phyloP scores from a whole-genome alignment of 2,888 invertebrate species.

The Aproaerema taeniolella region DNA sequence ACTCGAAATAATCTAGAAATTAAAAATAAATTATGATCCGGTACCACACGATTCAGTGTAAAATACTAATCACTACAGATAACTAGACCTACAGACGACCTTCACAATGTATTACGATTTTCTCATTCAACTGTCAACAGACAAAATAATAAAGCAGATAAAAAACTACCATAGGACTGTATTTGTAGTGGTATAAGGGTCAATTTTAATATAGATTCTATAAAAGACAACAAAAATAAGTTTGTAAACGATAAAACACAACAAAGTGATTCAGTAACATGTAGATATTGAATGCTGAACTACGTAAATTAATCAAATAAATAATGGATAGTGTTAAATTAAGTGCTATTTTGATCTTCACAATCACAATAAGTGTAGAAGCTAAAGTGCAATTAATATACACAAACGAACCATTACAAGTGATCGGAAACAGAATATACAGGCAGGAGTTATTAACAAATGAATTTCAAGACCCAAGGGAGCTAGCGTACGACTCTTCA shows the following conservation, averaged over 20 bases:
- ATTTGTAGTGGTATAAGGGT: neutral
- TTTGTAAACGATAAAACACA: conserved; percentile 1
- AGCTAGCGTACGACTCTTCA: conserved; percentile 57
- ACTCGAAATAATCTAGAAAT: too few relatives aligned
- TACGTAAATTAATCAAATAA: conserved; percentile 1
- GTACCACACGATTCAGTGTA: too few relatives aligned
- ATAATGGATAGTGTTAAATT: conserved; percentile 2
- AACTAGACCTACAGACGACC: neutral
- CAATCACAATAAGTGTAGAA: conserved; percentile 31
- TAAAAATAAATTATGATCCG: too few relatives aligned
- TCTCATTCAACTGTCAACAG: neutral
- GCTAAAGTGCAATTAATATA: conserved; percentile 42
- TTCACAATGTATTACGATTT: neutral
- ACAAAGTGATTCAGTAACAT: neutral
- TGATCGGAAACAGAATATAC: conserved; percentile 51
- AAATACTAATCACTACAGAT: too few relatives aligned
- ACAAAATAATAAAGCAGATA: neutral
- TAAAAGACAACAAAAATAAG: neutral
- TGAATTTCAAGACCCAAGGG: conserved; percentile 45
- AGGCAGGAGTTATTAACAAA: conserved; percentile 53
- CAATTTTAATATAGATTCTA: neutral
- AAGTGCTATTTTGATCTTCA: neutral
- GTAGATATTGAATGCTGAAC: too few relatives aligned
- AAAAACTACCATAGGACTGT: neutral
- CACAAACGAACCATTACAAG: conserved; percentile 47